Evolutionary conservation across 1,140 invertebrate species (phyloP).

Genomic region (Cecropterus lyciades): DNA sequence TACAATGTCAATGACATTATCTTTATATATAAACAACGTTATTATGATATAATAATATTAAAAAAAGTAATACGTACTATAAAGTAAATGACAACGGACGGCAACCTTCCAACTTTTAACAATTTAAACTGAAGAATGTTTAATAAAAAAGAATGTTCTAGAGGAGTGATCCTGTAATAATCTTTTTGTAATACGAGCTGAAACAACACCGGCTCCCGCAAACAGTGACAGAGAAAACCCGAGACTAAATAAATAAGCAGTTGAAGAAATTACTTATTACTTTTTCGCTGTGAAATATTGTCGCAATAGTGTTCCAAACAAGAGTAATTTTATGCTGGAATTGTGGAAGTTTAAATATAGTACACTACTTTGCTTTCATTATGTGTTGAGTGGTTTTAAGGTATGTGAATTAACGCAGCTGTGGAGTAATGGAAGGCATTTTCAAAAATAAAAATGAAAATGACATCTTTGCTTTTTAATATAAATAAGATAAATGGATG

Average conservation of each 20-base stretch:
- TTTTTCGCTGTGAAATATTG: constrained; percentile 26
- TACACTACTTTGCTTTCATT: constrained; percentile 35
- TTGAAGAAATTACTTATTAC: constrained; percentile 28
- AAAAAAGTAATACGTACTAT: too few species aligned
- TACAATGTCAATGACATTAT: too few species aligned
- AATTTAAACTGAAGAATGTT: constrained; percentile 3
- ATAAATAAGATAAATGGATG: neutral
- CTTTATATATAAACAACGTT: too few species aligned
- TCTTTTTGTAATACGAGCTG: constrained; percentile 18
- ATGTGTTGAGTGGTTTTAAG: constrained; percentile 25
- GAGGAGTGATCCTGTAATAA: constrained; percentile 1
- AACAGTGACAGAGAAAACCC: constrained; percentile 24
- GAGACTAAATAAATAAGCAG: constrained; percentile 27
- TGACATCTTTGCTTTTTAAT: neutral
- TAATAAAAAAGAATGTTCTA: constrained; percentile 4
- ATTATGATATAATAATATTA: too few species aligned
- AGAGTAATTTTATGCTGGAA: constrained; percentile 43
- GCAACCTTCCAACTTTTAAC: too few species aligned
- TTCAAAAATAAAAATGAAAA: constrained; percentile 4
- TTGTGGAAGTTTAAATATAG: constrained; percentile 43
- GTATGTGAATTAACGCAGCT: constrained; percentile 21
- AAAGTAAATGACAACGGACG: too few species aligned
- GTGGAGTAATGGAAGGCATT: constrained; percentile 1
- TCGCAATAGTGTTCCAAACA: constrained; percentile 38
- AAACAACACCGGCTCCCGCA: constrained; percentile 14